Evolutionary conservation across 2,113 vertebrate genomes (phyloP).

Genomic region (Corythornis madagascariensis): DNA sequence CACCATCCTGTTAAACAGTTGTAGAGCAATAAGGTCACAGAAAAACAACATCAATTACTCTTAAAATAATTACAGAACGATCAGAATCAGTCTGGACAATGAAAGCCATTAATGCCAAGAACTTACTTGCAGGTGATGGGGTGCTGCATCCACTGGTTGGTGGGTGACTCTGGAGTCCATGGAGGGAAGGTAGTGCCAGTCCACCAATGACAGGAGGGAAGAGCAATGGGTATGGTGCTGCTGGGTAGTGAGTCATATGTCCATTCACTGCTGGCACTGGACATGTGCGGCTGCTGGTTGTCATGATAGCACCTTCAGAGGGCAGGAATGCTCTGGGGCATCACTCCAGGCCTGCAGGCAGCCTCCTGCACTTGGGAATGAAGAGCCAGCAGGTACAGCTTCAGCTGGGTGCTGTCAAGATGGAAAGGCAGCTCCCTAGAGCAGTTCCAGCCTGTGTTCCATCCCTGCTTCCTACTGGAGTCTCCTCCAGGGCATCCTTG

Average conservation of each 20-base stretch:
- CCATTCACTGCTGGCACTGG: slow-evolving; percentile 83
- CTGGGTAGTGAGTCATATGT: slow-evolving; percentile 91
- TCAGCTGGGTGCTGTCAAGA: not conserved
- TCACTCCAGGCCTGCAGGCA: slow-evolving; percentile 47
- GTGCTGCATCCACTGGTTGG: slow-evolving; percentile 86
- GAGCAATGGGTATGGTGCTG: slow-evolving; percentile 87
- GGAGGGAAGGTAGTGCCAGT: slow-evolving; percentile 84
- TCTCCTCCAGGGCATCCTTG: slow-evolving; percentile 51
- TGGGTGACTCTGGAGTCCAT: slow-evolving; percentile 82
- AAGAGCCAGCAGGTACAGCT: not conserved
- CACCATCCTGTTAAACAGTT: no score
- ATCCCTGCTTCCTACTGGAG: not conserved
- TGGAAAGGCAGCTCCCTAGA: slow-evolving; percentile 18
- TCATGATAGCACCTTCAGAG: slow-evolving; percentile 84
- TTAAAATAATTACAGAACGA: not conserved
- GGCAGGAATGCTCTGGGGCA: slow-evolving; percentile 20
- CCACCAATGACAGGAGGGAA: slow-evolving; percentile 92
- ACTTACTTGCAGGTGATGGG: slow-evolving; percentile 92
- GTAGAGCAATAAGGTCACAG: no score
- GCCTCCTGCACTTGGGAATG: not conserved
- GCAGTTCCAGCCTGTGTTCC: slow-evolving; percentile 1
- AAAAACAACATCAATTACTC: not conserved
- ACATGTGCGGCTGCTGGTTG: slow-evolving; percentile 84
- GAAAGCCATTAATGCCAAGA: not conserved
- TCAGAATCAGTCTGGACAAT: not conserved